Evolutionary conservation across 1,140 invertebrate species (phyloP).

Genomic region (Trinorchestia longiramus): DNA sequence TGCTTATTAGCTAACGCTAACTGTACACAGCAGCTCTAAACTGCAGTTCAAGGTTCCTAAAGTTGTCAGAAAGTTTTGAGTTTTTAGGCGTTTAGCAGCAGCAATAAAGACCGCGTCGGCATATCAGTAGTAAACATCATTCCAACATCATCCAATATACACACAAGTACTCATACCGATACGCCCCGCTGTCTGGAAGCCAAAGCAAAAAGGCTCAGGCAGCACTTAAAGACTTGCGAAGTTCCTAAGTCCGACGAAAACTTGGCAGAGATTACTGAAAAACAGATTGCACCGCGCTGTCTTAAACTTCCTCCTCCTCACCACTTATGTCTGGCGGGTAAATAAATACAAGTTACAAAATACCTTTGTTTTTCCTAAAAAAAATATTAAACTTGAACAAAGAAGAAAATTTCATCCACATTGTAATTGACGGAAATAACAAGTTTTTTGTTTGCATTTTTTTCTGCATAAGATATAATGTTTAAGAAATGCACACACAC

Average conservation of each 20-base stretch:
- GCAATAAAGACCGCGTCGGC: neutral
- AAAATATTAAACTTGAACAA: no score
- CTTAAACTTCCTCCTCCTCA: no score
- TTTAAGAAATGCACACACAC: no score
- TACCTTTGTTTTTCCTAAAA: neutral
- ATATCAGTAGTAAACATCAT: neutral
- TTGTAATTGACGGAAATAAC: no score
- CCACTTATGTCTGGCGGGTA: neutral
- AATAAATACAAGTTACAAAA: neutral
- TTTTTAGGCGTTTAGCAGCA: neutral
- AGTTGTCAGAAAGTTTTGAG: neutral
- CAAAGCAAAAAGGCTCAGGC: neutral
- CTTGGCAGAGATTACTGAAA: neutral
- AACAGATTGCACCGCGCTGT: neutral
- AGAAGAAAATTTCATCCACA: no score
- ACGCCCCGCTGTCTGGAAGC: neutral
- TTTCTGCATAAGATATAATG: no score
- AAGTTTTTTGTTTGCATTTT: no score
- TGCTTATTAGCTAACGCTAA: neutral
- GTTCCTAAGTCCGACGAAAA: neutral
- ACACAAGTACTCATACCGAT: neutral
- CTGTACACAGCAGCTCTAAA: neutral
- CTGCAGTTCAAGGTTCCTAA: neutral
- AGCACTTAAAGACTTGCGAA: neutral
- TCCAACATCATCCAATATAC: neutral